Percentiles rank a stretch among this genome's conserved stretches.
Conservation (phyloP, 2,113 vertebrate species). For the Prochilodus magdalenae region DNA sequence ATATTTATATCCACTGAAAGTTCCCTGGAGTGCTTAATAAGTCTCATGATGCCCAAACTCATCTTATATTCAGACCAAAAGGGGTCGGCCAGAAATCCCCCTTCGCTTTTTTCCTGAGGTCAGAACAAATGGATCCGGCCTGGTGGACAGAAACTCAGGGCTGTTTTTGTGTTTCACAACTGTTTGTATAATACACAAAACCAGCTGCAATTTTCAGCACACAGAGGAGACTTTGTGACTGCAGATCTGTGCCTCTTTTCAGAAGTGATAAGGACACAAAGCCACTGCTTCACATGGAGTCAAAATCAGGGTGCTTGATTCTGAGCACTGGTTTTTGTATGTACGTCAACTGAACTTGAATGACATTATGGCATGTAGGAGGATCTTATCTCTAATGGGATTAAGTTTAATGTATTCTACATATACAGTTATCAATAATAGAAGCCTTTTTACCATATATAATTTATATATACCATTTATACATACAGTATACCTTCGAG, state of each 20-base stretch:
- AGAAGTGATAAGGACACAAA: not conserved
- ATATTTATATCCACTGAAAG: not conserved
- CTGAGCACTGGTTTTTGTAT: not conserved
- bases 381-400: too few species aligned
- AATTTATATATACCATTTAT: too few species aligned
- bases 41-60: not conserved
- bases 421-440: too few species aligned
- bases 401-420: too few species aligned
- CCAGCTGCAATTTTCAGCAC: not conserved
- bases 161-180: not conserved
- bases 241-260: not conserved
- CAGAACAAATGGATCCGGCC: constrained; percentile 26
- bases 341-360: not conserved
- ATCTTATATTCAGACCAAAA: constrained; percentile 1
- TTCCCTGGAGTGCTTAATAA: not conserved
- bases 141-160: not conserved
- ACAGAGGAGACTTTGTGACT: not conserved
- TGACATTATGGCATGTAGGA: too few species aligned
- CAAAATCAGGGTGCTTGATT: not conserved
- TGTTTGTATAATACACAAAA: not conserved
- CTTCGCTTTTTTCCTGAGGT: not conserved
- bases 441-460: too few species aligned
- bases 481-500: too few species aligned
- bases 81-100: constrained; percentile 17
- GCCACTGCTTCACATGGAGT: not conserved